phyloP scores from a whole-genome alignment of 2,797 vertebrate species.

The Sparidentex hasta region DNA sequence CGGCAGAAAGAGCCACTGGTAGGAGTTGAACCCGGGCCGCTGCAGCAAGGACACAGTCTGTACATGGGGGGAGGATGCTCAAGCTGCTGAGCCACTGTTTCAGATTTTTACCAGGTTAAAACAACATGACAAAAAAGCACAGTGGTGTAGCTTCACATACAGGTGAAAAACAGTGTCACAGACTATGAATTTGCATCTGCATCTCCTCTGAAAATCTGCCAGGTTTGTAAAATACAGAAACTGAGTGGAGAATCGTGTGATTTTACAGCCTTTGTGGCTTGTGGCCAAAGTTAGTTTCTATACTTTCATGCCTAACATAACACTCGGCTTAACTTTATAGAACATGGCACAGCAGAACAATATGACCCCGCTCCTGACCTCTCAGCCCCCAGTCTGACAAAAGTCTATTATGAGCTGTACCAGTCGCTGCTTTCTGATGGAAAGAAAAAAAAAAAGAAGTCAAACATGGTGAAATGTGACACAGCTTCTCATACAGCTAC shows the following conservation, averaged over 20 bases:
- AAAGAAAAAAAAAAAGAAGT: constrained; percentile 42
- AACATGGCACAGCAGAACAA: constrained; percentile 47
- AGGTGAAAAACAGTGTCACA: background rate
- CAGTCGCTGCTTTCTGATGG: constrained; percentile 21
- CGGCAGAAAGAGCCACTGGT: too few species aligned
- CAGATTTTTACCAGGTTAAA: background rate
- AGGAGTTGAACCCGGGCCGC: too few species aligned
- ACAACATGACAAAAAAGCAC: background rate
- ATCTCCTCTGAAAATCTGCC: constrained; percentile 2
- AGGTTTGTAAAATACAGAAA: background rate
- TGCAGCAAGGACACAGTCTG: too few species aligned
- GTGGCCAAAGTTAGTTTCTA: constrained; percentile 36
- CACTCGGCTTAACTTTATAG: constrained; percentile 50
- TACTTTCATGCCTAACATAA: constrained; percentile 28
- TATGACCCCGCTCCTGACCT: constrained; percentile 43
- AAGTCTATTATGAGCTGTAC: constrained; percentile 22
- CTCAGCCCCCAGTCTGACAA: constrained; percentile 30
- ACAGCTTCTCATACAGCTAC: background rate
- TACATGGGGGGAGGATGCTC: too few species aligned
- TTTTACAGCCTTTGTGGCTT: constrained; percentile 37
- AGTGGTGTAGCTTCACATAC: background rate
- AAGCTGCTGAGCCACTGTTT: too few species aligned
- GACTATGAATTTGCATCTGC: constrained; percentile 2
- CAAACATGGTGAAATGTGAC: constrained; percentile 41
- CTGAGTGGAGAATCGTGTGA: constrained; percentile 22